Percentiles rank a stretch among this genome's conserved stretches.
Conservation (phyloP, 30 jellyfish, hydroid and myxozoan genomes). For the Hydractinia echinata region DNA sequence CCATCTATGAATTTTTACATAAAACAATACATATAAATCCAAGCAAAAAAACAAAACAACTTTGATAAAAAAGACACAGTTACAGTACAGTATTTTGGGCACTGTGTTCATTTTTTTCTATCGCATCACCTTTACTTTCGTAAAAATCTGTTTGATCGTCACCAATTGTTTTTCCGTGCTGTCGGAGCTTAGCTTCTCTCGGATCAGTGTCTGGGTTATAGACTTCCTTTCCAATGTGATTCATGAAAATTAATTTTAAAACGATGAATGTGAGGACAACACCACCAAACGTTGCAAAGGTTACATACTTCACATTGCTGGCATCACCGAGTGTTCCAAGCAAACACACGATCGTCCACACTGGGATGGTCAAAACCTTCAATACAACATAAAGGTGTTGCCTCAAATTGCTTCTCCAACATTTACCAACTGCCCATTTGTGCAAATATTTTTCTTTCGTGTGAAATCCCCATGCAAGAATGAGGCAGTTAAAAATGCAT, state of each 20-base stretch:
- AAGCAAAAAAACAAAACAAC: too few species aligned
- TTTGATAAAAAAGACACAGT: too few species aligned
- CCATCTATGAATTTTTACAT: too few species aligned
- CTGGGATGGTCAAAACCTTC: conserved; percentile 26
- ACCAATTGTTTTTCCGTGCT: neutral
- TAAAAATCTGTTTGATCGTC: neutral
- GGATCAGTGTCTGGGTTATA: neutral
- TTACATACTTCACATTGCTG: neutral
- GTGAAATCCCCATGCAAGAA: conserved; percentile 13
- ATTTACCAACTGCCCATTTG: conserved; percentile 20
- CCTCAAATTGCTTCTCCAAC: neutral
- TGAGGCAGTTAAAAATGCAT: conserved; percentile 17
- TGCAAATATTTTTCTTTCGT: neutral
- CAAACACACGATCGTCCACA: conserved; percentile 24
- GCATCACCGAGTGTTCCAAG: conserved; percentile 30
- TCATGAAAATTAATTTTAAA: conserved; percentile 19
- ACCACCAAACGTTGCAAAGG: neutral
- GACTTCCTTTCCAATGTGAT: conserved; percentile 21
- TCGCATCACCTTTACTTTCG: too few species aligned
- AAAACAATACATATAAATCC: too few species aligned
- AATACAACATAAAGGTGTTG: conserved; percentile 13
- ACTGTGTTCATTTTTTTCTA: too few species aligned
- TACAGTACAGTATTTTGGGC: too few species aligned
- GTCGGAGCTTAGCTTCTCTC: neutral
- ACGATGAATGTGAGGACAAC: conserved; percentile 9